These are phyloP conservation scores for Crioceris asparagi DNA, from an alignment of 2,888 invertebrate genomes.

Conservation along the genomic window DNA sequence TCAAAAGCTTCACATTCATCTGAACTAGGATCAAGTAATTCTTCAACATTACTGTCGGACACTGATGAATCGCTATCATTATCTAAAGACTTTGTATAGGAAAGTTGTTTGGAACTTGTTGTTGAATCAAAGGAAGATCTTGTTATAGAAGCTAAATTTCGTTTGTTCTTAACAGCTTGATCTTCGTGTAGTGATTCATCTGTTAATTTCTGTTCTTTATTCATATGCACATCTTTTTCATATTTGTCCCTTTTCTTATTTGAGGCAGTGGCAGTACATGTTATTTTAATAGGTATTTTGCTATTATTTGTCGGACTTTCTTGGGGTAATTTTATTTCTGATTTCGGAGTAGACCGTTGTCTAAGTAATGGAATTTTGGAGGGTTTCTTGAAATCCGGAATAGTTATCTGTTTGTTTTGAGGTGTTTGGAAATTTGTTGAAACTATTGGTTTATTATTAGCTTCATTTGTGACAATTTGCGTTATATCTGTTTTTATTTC, in stretches of 20 bases:
- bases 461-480: background rate
- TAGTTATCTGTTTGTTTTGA: conserved; percentile 27
- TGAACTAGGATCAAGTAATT: conserved; percentile 29
- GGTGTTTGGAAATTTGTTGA: conserved; percentile 31
- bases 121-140: conserved; percentile 30
- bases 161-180: conserved; percentile 9
- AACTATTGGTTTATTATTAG: conserved; percentile 15
- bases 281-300: conserved; percentile 30
- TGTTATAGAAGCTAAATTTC: conserved; percentile 23
- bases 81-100: conserved; percentile 37
- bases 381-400: conserved; percentile 24
- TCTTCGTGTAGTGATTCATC: too few relatives aligned
- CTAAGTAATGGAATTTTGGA: conserved; percentile 35
- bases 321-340: conserved; percentile 24
- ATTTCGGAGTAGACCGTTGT: conserved; percentile 28
- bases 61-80: conserved; percentile 38
- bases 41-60: conserved; percentile 38
- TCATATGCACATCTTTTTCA: background rate
- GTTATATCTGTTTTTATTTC: background rate
- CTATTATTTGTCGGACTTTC: conserved; percentile 18
- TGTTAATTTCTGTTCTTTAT: background rate
- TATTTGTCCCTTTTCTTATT: conserved; percentile 4
- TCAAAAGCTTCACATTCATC: conserved; percentile 32
- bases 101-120: conserved; percentile 30
- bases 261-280: background rate